Evolutionary conservation across 2,888 invertebrate genomes (phyloP).

Genomic region (Panopea generosa): DNA sequence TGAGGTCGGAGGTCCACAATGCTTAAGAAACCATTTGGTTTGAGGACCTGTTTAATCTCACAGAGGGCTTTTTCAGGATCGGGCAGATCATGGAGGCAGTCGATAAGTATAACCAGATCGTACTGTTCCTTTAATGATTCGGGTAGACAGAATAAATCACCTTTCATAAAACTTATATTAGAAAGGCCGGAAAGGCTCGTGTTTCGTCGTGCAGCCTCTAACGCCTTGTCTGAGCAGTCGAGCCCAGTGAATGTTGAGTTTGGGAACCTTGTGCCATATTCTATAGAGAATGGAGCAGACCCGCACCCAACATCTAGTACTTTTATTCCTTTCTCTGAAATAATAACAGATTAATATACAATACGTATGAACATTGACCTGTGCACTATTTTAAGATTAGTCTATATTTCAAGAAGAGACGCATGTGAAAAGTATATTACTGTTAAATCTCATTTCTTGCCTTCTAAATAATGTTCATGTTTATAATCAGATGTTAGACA

Average conservation of each 20-base stretch:
- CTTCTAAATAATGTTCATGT: no score
- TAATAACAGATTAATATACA: no score
- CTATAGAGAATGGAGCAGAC: slow-evolving; percentile 15
- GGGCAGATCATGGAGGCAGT: slow-evolving; percentile 55
- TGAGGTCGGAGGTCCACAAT: slow-evolving; percentile 43
- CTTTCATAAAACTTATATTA: slow-evolving; percentile 37
- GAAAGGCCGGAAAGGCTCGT: no score
- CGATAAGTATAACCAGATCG: slow-evolving; percentile 41
- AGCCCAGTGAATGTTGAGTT: slow-evolving; percentile 42
- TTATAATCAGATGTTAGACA: no score
- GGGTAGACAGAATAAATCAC: slow-evolving; percentile 44
- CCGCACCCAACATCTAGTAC: slow-evolving; percentile 50
- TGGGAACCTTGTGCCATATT: slow-evolving; percentile 33
- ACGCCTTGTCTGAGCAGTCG: slow-evolving; percentile 13
- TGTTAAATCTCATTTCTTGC: no score
- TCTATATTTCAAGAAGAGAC: no score
- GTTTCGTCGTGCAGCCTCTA: slow-evolving; percentile 32
- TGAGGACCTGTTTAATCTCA: slow-evolving; percentile 36
- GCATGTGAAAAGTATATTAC: no score
- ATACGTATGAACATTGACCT: no score
- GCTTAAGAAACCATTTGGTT: slow-evolving; percentile 38
- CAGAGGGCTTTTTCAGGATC: slow-evolving; percentile 41
- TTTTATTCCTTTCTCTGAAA: slow-evolving; percentile 24
- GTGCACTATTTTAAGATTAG: no score
- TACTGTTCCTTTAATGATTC: slow-evolving; percentile 18